A percentile compares a stretch with the other conserved stretches of the same genome.
These are phyloP conservation scores for Gulo gulo DNA, from an alignment of 2,113 vertebrate genomes.

Conservation along the genomic window DNA sequence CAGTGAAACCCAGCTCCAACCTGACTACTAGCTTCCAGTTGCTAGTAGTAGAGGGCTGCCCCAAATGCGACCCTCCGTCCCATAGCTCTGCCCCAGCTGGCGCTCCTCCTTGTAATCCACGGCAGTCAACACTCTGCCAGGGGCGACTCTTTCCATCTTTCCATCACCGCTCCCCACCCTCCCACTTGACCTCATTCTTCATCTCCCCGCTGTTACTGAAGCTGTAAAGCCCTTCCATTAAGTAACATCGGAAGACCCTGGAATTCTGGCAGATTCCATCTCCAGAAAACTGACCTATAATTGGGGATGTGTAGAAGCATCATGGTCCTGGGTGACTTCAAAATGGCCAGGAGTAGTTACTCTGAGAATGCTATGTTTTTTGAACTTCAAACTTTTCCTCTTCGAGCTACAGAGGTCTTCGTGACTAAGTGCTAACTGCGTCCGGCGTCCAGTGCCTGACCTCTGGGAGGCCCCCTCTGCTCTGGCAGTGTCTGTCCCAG, in stretches of 20 bases:
- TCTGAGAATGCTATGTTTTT: not conserved
- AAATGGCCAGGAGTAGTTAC: not conserved
- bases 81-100: not conserved
- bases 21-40: not conserved
- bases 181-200: not conserved
- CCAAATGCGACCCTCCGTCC: not conserved
- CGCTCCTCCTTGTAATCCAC: not conserved
- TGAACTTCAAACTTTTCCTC: constrained; percentile 24
- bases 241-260: not conserved
- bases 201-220: not conserved
- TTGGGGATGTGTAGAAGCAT: not conserved
- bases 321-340: not conserved
- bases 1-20: not conserved
- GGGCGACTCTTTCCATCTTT: not conserved
- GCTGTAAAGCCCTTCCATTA: not conserved
- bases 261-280: not conserved
- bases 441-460: not conserved
- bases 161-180: not conserved
- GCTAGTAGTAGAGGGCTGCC: not conserved
- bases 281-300: not conserved
- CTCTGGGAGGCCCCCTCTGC: not conserved
- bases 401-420: not conserved
- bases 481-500: not conserved
- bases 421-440: not conserved
- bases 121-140: not conserved